These are phyloP conservation scores for Oryzias curvinotus DNA, from an alignment of 2,113 vertebrate genomes.

Conservation along the genomic window DNA sequence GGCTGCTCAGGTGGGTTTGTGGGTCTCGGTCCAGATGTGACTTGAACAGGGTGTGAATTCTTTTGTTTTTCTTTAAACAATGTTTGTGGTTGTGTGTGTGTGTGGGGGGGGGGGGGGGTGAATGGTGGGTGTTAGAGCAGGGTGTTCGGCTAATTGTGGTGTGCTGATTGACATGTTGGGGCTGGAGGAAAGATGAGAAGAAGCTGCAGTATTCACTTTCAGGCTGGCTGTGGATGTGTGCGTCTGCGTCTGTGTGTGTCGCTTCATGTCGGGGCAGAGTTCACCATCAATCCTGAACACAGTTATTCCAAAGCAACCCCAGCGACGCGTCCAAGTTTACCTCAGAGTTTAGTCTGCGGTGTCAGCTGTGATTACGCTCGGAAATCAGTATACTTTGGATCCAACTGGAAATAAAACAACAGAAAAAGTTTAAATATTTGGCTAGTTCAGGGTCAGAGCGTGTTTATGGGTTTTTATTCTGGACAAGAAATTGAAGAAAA, in stretches of 20 bases:
- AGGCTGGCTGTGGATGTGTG: constrained; percentile 33
- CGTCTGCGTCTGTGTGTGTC: not conserved
- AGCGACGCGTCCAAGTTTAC: constrained; percentile 3
- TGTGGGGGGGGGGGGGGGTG: not conserved
- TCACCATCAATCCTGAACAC: constrained; percentile 37
- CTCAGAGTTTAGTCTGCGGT: constrained; percentile 27
- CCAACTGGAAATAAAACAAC: no score
- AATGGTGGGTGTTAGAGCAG: not conserved
- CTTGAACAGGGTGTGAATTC: not conserved
- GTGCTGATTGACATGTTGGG: constrained; percentile 53
- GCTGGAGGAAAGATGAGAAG: constrained; percentile 62
- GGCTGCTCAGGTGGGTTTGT: constrained; percentile 2
- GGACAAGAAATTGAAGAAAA: no score
- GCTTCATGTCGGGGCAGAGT: constrained; percentile 27
- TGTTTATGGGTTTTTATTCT: no score
- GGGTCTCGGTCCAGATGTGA: not conserved
- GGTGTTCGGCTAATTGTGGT: constrained; percentile 54
- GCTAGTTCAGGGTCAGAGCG: no score
- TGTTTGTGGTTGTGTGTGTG: constrained; percentile 4
- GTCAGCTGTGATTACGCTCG: no score
- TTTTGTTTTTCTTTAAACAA: not conserved
- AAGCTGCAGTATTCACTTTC: constrained; percentile 56
- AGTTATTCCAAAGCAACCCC: constrained; percentile 6
- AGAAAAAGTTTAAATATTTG: no score
- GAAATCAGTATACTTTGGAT: no score